Evolutionary conservation across 2,888 invertebrate species (phyloP).

Genomic region (Criorhina ranunculi): DNA sequence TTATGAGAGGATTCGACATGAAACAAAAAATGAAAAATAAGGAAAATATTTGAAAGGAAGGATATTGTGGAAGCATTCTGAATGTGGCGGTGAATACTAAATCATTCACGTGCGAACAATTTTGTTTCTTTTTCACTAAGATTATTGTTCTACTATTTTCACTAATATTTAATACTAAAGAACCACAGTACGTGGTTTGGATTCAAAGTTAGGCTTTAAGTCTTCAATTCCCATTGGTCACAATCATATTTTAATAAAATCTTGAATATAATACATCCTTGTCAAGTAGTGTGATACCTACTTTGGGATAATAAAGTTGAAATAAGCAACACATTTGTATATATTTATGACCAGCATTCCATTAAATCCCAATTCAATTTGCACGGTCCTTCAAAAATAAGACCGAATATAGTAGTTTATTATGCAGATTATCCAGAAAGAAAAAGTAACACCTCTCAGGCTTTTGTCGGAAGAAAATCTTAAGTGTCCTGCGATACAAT

Average conservation of each 20-base stretch:
- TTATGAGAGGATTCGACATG: conserved; percentile 13
- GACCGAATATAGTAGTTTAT: conserved; percentile 32
- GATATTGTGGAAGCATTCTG: background rate
- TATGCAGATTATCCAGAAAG: conserved; percentile 45
- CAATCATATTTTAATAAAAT: too few relatives aligned
- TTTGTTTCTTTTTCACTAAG: background rate
- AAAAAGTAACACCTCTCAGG: conserved; percentile 46
- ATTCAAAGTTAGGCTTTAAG: too few relatives aligned
- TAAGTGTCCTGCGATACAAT: conserved; percentile 43
- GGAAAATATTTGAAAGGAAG: background rate
- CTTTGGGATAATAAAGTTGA: too few relatives aligned
- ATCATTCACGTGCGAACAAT: background rate
- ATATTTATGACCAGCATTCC: conserved; percentile 30
- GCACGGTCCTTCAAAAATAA: conserved; percentile 13
- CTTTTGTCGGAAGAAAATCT: conserved; percentile 32
- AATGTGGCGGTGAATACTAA: background rate
- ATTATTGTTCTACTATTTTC: too few relatives aligned
- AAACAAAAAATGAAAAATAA: conserved; percentile 6
- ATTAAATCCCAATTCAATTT: conserved; percentile 63
- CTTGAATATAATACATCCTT: too few relatives aligned
- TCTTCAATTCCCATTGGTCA: too few relatives aligned
- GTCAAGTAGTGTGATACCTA: too few relatives aligned
- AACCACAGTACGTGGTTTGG: too few relatives aligned
- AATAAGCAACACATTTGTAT: background rate
- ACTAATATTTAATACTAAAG: too few relatives aligned